These are phyloP conservation scores for Gulo gulo DNA, from an alignment of 2,113 vertebrate species.

Conservation along the genomic window DNA sequence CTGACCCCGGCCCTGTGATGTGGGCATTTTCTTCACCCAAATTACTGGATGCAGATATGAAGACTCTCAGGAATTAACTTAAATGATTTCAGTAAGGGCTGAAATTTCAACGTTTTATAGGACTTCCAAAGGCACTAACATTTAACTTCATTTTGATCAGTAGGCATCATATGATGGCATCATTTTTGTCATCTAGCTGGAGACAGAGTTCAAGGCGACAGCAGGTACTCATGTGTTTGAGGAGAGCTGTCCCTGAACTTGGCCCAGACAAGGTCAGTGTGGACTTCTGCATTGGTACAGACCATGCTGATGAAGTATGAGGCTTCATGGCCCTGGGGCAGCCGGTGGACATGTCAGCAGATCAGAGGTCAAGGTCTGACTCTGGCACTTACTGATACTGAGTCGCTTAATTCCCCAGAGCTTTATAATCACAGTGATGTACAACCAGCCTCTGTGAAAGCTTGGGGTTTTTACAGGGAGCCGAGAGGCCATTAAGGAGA, in stretches of 20 bases:
- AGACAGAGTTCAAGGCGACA: neutral
- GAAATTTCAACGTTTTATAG: neutral
- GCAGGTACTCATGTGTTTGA: neutral
- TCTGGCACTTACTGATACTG: neutral
- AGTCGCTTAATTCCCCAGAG: neutral
- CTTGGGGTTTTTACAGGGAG: neutral
- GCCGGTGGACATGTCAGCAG: neutral
- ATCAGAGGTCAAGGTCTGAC: neutral
- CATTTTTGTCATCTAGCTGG: neutral
- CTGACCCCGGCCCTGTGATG: neutral
- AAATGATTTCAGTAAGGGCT: neutral
- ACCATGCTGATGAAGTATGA: neutral
- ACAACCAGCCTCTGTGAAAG: neutral
- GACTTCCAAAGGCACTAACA: neutral
- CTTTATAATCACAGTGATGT: neutral
- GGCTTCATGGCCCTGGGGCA: neutral
- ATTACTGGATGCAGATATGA: neutral
- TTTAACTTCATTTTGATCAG: neutral
- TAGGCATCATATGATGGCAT: neutral
- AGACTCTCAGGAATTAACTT: neutral
- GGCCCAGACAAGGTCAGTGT: neutral
- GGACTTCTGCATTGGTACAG: neutral
- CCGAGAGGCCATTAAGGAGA: neutral
- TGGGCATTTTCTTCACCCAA: neutral
- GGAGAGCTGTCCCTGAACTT: neutral